These are phyloP conservation scores for Sympetrum striolatum DNA, from an alignment of 2,888 invertebrate genomes.

Conservation along the genomic window DNA sequence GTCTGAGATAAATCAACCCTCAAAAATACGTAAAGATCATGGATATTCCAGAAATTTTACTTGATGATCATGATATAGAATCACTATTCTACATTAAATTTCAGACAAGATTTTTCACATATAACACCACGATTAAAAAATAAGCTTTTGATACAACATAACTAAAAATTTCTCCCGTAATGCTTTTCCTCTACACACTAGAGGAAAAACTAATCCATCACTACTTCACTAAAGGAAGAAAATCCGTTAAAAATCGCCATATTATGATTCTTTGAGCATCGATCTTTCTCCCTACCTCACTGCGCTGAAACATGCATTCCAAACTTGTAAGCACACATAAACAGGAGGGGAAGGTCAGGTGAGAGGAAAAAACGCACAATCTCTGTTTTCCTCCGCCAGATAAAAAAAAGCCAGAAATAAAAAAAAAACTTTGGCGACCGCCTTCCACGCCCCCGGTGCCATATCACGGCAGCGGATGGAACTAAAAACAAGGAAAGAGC, in stretches of 20 bases:
- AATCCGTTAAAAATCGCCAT: background rate
- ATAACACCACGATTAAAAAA: no score
- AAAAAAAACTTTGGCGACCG: background rate
- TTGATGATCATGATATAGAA: no score
- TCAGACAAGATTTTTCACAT: no score
- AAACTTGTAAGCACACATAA: background rate
- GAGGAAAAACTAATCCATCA: no score
- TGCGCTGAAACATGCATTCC: background rate
- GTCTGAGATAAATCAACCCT: no score
- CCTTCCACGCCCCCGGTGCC: background rate
- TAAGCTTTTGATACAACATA: no score
- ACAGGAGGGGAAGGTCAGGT: background rate
- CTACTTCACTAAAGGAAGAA: background rate
- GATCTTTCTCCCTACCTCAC: no score
- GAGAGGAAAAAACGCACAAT: background rate
- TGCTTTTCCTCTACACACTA: no score
- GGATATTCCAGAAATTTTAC: no score
- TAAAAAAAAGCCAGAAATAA: background rate
- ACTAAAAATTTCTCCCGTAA: no score
- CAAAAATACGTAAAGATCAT: no score
- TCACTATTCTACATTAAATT: no score
- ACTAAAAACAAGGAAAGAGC: conserved; percentile 24
- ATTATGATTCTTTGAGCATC: background rate
- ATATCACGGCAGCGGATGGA: conserved; percentile 1
- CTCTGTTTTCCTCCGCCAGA: background rate